Evolutionary conservation across 2,888 invertebrate species (phyloP).

Genomic region (Tromatobia lineatoria): DNA sequence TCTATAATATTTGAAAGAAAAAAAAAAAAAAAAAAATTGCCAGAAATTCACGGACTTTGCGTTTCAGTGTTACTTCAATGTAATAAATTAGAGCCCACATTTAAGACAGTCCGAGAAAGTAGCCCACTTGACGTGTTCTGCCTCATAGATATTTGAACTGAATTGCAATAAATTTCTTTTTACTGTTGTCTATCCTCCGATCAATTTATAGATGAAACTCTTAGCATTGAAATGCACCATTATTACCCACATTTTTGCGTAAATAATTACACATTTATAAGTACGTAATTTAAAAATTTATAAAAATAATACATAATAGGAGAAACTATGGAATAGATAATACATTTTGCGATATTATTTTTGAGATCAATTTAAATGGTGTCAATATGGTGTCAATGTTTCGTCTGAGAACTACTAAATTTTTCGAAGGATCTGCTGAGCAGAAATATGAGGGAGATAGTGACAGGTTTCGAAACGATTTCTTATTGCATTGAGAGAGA

Average conservation of each 20-base stretch:
- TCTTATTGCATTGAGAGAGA: conserved; percentile 25
- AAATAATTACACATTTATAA: not conserved
- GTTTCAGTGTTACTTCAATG: too few species aligned
- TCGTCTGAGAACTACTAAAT: conserved; percentile 32
- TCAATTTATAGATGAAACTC: too few species aligned
- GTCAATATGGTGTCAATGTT: conserved; percentile 57
- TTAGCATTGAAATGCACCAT: not conserved
- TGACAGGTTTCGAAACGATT: conserved; percentile 52
- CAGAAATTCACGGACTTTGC: too few species aligned
- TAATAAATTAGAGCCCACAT: too few species aligned
- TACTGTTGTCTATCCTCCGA: too few species aligned
- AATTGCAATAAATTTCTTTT: too few species aligned
- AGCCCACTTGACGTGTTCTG: too few species aligned
- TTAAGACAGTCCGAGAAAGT: too few species aligned
- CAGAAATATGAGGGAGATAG: conserved; percentile 45
- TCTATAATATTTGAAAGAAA: too few species aligned
- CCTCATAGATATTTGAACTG: too few species aligned
- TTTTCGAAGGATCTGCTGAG: conserved; percentile 50
- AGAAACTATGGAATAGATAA: not conserved
- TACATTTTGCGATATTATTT: not conserved
- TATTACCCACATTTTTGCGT: not conserved
- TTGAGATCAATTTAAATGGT: not conserved
- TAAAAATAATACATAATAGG: too few species aligned
- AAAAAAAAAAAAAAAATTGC: too few species aligned
- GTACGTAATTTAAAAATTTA: not conserved